Evolutionary conservation across 2,888 invertebrate genomes (phyloP), one percentile per base, ranked within the genome.

Genomic region (Petrolisthes manimaculis): DNA sequence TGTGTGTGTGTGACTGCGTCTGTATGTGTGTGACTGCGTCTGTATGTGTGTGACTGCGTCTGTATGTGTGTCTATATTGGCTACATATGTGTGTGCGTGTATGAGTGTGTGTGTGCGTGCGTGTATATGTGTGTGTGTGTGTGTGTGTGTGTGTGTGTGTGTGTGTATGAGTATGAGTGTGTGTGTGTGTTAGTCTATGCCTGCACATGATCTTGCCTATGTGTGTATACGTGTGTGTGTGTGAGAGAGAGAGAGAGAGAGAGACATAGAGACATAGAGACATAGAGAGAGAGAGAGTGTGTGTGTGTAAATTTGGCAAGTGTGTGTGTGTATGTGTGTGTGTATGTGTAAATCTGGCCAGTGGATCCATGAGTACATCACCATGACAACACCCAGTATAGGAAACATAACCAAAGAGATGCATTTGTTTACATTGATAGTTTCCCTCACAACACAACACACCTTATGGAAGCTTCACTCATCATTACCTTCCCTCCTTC

Each of bases 241-340:
- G 37, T 37, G 37, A 1, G 37, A 1, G 37, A 1, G 37, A 1
- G 37, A 61, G 61, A 2, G 61, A 61, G 61, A 61, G 61, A 61
- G 61, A 61, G 61, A 61, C 14, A 61, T 14, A 61, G 61, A 61
- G 61, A 6, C 61, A 61, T 61, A 9, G 61, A 6, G 8, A 9
- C 14, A 14, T 61, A 9, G 61, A 9, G 61, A 61, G 61, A 61
- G 61, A 61, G 61, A 61, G 61, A 14, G 61, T 9, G 61, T 2
- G 6, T 79, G 54, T n/a, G 21, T 5, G 18, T n/a, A 80, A 5
- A n/a, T 24, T 53, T 14, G 53, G 78, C 51, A 1, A 3, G 9
- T 24, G 54, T 78, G 79, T 37, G 79, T 79, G n/a, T 79, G 79
- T 37, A 4, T 79, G 79, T 79, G 53, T 37, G 5, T 79, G 61